Base-by-base conservation (phyloP, 2,888 invertebrate genomes). In the Sipunculus nudus region DNA sequence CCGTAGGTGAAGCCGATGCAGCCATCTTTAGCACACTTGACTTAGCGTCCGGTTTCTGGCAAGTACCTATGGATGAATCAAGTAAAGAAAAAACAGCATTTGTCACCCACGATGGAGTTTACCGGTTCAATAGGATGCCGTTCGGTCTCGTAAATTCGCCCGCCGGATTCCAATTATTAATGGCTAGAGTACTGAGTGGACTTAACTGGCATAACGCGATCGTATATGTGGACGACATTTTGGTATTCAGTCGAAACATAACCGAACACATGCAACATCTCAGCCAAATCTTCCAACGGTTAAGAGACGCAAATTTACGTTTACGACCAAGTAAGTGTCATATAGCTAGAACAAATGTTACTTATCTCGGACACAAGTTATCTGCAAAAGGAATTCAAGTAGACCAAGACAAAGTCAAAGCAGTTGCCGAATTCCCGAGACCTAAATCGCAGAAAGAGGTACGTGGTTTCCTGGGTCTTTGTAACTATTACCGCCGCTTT, bases 401-500 rank as follows among this genome's bases (percentile, higher is more conserved):
- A 5, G 38, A 50, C n/a, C n/a, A n/a, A 6, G 31, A 31, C 23
- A 50, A 50, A 16, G 28, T 26, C n/a, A n/a, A n/a, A 25, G 19
- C 31, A 19, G 50, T 23, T n/a, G 23, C 35, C 6, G 13, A 35
- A 35, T 21, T 50, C 6, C 10, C 35, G 6, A 10, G 8, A 16
- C 50, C 50, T 8, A 6, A 8, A 8, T 35, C 10, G 6, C 8
- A 35, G 6, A 50, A 16, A 35, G 19, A 53, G 23, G 21, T 41
- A 39, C 21, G 43, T 26, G 6, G 35, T 8, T 48, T 55, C 5
- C n/a, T 55, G 8, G 56, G 56, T 5, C 23, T 55, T 4, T 26
- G 35, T 5, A 26, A 16, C 8, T 57, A 57, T 29, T 57, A 57
- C 23, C 49, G 50, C 16, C 8, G 41, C 16, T 50, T 57, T 29